Evolutionary conservation across 2,113 vertebrate genomes (phyloP), one percentile per base, ranked within the genome.

Genomic region (Sciurus niger): DNA sequence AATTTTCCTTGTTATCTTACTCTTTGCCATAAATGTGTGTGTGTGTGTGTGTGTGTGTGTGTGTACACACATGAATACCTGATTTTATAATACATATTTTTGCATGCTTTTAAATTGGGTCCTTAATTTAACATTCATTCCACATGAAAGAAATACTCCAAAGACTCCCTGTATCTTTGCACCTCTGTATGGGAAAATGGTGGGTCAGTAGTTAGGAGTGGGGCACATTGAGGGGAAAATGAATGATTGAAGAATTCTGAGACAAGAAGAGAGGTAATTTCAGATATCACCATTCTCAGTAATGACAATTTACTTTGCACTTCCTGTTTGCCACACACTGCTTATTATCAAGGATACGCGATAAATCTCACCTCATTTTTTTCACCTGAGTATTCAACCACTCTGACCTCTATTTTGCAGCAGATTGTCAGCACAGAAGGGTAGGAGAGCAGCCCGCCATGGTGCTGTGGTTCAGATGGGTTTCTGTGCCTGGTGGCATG

Each of bases 1-100:
- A 91, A 93, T 98, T 97, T 89, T 95, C 60, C 46, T 30, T 18
- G 0, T 97, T 97, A 97, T 60, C 40, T 97, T 97, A 92, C 93
- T 95, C 80, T 97, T 94, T 97, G 79, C 77, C 74, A 90, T 92
- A 73, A 93, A 96, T 97, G 11, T 43, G 4, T 63, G 10, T 25
- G 0, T n/a, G 16, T 55, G 4, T 60, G 22, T 51, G 3, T 34
- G 25, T 34, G 25, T 6, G 28, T 28, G 3, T 30, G 63, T 9
- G 28, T 43, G 25, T 7, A 24, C 77, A 37, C n/a, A 65, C 3
- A 46, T 34, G 30, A 60, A 28, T 37, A 4, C 14, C 60, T 55
- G 63, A 43, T 73, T 63, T 82, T 73, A 32, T 9, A 73, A 53
- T 53, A 7, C 5, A 11, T 22, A 63, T 40, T 22, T 68, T 74